phyloP scores from a whole-genome alignment of 1,140 invertebrate genomes.

The Cydia pomonella region DNA sequence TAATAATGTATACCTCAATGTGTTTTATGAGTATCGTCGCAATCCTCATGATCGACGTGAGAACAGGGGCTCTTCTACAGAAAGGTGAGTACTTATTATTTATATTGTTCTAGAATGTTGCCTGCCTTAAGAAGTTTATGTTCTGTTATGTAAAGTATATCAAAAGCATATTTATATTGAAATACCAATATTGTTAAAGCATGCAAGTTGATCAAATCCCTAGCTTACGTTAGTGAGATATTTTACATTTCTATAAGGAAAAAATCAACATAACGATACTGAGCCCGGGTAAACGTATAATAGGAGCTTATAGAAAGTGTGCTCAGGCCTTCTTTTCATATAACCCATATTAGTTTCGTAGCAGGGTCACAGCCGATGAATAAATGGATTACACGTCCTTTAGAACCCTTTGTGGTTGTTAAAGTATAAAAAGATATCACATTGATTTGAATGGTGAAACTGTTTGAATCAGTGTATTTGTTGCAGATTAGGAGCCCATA shows the following conservation, averaged over 20 bases:
- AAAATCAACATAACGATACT: slow-evolving; percentile 8
- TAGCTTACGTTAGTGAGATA: background rate
- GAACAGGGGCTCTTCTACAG: slow-evolving; percentile 55
- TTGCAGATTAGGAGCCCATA: too few species aligned
- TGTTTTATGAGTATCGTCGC: slow-evolving; percentile 54
- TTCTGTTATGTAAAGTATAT: too few species aligned
- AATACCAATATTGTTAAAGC: background rate
- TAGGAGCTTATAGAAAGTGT: background rate
- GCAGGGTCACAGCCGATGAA: slow-evolving; percentile 23
- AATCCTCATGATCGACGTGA: slow-evolving; percentile 57
- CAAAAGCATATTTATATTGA: background rate
- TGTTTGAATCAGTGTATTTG: too few species aligned
- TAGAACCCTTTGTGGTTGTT: slow-evolving; percentile 13
- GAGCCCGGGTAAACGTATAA: background rate
- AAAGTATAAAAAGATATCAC: background rate
- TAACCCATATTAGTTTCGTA: slow-evolving; percentile 20
- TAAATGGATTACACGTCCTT: slow-evolving; percentile 25
- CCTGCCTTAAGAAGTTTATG: too few species aligned
- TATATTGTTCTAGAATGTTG: background rate
- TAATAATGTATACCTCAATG: slow-evolving; percentile 43
- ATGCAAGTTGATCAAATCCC: background rate
- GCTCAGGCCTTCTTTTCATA: slow-evolving; percentile 16
- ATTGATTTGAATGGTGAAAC: background rate
- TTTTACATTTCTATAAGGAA: background rate
- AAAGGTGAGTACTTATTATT: slow-evolving; percentile 46